Conservation (phyloP, 1,140 invertebrate species). For the Chlorops oryzae region DNA sequence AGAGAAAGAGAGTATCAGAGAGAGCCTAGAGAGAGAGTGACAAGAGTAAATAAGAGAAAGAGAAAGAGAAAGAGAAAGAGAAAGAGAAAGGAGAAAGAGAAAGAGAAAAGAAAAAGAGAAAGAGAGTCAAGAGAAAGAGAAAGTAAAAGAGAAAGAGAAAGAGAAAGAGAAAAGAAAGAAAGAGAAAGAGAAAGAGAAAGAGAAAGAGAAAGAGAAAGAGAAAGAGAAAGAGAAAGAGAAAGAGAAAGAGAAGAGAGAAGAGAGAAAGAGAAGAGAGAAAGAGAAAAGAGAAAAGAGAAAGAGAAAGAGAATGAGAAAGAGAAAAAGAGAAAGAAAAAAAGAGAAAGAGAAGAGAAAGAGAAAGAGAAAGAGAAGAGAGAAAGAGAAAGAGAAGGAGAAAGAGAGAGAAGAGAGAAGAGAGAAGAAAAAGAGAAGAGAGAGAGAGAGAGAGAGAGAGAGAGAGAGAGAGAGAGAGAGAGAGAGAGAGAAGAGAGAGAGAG, state of each 20-base stretch:
- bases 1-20: too few relatives aligned
- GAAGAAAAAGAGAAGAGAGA: background rate
- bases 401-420: background rate
- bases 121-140: too few relatives aligned
- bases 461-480: background rate
- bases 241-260: slow-evolving; percentile 7
- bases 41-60: slow-evolving; percentile 8
- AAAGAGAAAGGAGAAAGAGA: slow-evolving; percentile 6
- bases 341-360: background rate
- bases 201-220: slow-evolving; percentile 18
- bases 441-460: background rate
- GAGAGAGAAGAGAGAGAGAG: background rate
- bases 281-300: background rate
- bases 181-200: slow-evolving; percentile 15
- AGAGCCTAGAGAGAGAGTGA: slow-evolving; percentile 1
- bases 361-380: background rate
- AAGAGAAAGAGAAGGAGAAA: background rate
- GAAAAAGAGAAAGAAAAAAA: background rate
- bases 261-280: too few relatives aligned
- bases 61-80: slow-evolving; percentile 11
- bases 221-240: slow-evolving; percentile 8
- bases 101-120: slow-evolving; percentile 13
- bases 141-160: too few relatives aligned
- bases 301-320: background rate
- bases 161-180: too few relatives aligned